Evolutionary conservation across 2,113 vertebrate species (phyloP).

Genomic region (Meleagris gallopavo): DNA sequence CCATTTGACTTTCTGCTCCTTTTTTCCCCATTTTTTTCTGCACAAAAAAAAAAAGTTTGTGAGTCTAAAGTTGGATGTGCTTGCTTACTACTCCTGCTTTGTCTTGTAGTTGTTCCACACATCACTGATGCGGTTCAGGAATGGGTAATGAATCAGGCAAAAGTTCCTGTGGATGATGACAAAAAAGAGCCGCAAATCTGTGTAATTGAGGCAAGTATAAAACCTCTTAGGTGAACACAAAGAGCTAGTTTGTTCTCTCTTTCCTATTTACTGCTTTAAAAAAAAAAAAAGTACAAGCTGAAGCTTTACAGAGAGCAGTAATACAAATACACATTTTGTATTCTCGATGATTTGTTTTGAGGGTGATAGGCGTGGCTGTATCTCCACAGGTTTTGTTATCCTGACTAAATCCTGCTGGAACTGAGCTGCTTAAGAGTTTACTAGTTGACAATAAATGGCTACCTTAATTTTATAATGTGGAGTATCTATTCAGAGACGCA

Average conservation of each 20-base stretch:
- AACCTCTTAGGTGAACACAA: neutral
- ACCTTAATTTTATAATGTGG: neutral
- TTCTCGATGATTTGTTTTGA: neutral
- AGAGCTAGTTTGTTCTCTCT: neutral
- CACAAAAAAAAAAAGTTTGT: too few species aligned
- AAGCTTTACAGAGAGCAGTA: neutral
- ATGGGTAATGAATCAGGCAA: slow-evolving; percentile 86
- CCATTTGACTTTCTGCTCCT: neutral
- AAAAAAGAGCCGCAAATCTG: slow-evolving; percentile 82
- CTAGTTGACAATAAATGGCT: neutral
- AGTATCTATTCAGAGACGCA: neutral
- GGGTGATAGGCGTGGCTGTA: neutral
- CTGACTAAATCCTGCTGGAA: neutral
- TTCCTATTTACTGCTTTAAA: neutral
- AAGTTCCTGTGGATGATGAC: slow-evolving; percentile 79
- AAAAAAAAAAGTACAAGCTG: neutral
- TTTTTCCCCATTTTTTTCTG: neutral
- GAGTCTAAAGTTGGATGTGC: neutral
- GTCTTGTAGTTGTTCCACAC: slow-evolving; percentile 81
- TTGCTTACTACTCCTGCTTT: slow-evolving; percentile 12
- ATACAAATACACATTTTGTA: neutral
- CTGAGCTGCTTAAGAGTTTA: neutral
- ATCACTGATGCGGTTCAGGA: slow-evolving; percentile 86
- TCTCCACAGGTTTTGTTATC: neutral
- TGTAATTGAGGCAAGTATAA: slow-evolving; percentile 81